phyloP scores from a whole-genome alignment of 2,797 vertebrate species.

The Tamandua tetradactyla region DNA sequence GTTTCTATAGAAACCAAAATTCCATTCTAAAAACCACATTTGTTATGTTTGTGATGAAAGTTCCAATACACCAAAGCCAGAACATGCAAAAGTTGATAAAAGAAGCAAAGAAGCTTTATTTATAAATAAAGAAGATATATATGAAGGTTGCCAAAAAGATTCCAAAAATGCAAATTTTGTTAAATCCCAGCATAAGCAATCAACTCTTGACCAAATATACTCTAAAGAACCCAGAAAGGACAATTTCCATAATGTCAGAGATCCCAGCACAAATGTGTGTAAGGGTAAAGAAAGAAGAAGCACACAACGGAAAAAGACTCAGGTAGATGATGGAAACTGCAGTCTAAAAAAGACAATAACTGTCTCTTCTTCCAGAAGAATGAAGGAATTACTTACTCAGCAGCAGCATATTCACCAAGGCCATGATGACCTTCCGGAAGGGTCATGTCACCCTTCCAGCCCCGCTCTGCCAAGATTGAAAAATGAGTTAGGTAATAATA shows the following conservation, averaged over 20 bases:
- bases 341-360: background rate
- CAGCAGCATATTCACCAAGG: constrained; percentile 26
- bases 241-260: constrained; percentile 4
- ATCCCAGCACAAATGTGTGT: background rate
- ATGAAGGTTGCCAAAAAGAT: constrained; percentile 57
- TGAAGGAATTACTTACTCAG: background rate
- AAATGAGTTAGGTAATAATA: background rate
- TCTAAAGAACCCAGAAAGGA: background rate
- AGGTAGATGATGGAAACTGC: background rate
- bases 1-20: constrained; percentile 74
- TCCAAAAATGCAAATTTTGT: background rate
- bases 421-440: constrained; percentile 49
- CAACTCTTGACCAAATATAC: background rate
- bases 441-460: background rate
- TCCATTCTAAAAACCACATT: constrained; percentile 44
- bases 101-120: constrained; percentile 41
- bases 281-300: constrained; percentile 45
- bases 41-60: constrained; percentile 44
- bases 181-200: constrained; percentile 46
- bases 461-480: constrained; percentile 23
- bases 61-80: constrained; percentile 60
- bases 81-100: constrained; percentile 61
- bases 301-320: background rate
- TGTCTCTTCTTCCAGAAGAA: constrained; percentile 18
- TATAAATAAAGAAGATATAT: constrained; percentile 51